Base-by-base conservation (phyloP, 1,140 invertebrate genomes). In the Leptinotarsa undecemlineata region DNA sequence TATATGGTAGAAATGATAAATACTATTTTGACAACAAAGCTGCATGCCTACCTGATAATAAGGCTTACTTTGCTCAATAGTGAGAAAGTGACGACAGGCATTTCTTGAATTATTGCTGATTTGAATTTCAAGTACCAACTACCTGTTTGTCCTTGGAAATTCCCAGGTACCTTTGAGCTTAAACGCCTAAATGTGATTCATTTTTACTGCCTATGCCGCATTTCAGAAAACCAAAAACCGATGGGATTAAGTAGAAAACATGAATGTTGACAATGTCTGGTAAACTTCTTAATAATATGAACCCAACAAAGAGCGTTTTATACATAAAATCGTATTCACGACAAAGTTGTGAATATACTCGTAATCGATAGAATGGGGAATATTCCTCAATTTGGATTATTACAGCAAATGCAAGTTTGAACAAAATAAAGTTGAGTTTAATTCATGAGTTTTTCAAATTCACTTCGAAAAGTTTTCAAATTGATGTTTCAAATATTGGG, bases 21-120 rank as follows among this genome's bases (percentile, higher is more conserved):
- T 57, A 19, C 33, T 57, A 57, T 57, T 57, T 57, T 57, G 51
- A 57, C 51, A 57, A 57, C 51, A 57, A 17, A n/a, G n/a, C 51
- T 57, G 51, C 17, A n/a, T 57, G 51, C 51, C 51, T 57, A 57
- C 51, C n/a, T 57, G 51, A 57, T 57, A 19, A 57, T 57, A 15
- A 57, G 15, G n/a, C 51, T 57, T 57, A 42, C 51, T 17, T 17
- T 57, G 6, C 15, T 57, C 13, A 57, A 6, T 57, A 3, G 51
- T 15, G 51, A 57, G 51, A 57, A 57, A 57, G 51, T n/a, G 51
- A 57, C n/a, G 51, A 57, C 51, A 57, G 51, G 15, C 51, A 4
- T 57, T 57, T 19, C 17, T 57, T 57, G n/a, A 15, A 17, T 57
- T 57, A 57, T 57, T 57, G 17, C 51, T 57, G 51, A 57, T 57